Percentiles rank a stretch among this genome's conserved stretches.
phyloP scores from a whole-genome alignment of 2,888 invertebrate species.

The Lagria hirta region DNA sequence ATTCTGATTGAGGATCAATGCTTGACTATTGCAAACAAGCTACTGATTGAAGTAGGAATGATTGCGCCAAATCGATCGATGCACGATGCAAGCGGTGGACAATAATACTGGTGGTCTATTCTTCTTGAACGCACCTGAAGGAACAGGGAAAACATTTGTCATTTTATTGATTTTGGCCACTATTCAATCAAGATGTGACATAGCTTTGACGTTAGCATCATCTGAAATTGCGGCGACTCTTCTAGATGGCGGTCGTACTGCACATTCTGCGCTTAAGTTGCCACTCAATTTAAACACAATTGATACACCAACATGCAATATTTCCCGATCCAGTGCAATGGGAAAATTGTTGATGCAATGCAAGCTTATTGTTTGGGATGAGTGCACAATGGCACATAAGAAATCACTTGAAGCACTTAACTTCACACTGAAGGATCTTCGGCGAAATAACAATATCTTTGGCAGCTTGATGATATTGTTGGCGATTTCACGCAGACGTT shows the following conservation, averaged over 20 bases:
- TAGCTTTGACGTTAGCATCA: constrained; percentile 33
- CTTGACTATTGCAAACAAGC: no score
- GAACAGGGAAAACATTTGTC: constrained; percentile 17
- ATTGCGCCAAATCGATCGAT: no score
- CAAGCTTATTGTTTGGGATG: neutral
- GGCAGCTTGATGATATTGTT: no score
- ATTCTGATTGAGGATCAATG: no score
- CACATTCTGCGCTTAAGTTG: constrained; percentile 44
- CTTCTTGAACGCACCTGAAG: constrained; percentile 14
- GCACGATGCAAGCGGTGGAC: neutral
- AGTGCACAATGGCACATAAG: neutral
- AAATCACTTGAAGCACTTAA: neutral
- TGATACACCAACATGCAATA: constrained; percentile 6
- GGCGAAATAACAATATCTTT: no score
- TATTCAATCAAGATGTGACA: constrained; percentile 35
- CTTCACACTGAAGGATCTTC: no score
- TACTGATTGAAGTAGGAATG: no score
- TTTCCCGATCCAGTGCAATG: neutral
- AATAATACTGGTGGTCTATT: constrained; percentile 7
- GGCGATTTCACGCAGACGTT: constrained; percentile 24
- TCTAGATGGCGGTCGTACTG: constrained; percentile 45
- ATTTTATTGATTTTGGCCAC: constrained; percentile 4
- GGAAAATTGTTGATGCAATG: no score
- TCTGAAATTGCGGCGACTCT: constrained; percentile 50
- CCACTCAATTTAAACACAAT: no score